Percentiles rank a stretch among this genome's conserved stretches.
phyloP scores from a whole-genome alignment of 2,888 invertebrate genomes.

The Podabrus alpinus region DNA sequence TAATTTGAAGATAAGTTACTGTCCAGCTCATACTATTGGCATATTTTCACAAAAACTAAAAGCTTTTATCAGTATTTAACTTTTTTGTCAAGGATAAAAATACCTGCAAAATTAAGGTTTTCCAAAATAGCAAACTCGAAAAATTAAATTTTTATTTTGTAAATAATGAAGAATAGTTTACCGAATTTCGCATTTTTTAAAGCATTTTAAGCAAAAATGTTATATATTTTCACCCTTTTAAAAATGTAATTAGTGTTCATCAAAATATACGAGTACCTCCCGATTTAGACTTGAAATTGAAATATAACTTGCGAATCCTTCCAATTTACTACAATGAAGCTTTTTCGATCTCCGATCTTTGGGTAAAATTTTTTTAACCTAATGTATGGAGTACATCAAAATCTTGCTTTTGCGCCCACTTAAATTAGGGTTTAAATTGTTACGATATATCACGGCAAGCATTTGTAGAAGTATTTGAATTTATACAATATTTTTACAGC shows the following conservation, averaged over 20 bases:
- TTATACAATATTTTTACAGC: neutral
- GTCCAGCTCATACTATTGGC: too few relatives aligned
- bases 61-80: too few relatives aligned
- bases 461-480: neutral
- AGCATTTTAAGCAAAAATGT: too few relatives aligned
- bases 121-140: too few relatives aligned
- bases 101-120: too few relatives aligned
- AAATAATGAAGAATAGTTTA: too few relatives aligned
- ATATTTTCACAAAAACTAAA: too few relatives aligned
- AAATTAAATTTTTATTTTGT: too few relatives aligned
- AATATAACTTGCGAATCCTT: neutral
- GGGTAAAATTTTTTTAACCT: neutral
- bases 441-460: neutral
- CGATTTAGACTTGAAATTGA: neutral
- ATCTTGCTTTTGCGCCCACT: neutral
- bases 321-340: neutral
- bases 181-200: too few relatives aligned
- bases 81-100: too few relatives aligned
- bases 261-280: neutral
- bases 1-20: too few relatives aligned
- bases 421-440: neutral
- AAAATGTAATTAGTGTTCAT: neutral
- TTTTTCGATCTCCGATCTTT: neutral
- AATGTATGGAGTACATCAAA: neutral
- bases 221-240: neutral